Conservation (phyloP, 2,113 vertebrate species). For the Tragelaphus imberbis region DNA sequence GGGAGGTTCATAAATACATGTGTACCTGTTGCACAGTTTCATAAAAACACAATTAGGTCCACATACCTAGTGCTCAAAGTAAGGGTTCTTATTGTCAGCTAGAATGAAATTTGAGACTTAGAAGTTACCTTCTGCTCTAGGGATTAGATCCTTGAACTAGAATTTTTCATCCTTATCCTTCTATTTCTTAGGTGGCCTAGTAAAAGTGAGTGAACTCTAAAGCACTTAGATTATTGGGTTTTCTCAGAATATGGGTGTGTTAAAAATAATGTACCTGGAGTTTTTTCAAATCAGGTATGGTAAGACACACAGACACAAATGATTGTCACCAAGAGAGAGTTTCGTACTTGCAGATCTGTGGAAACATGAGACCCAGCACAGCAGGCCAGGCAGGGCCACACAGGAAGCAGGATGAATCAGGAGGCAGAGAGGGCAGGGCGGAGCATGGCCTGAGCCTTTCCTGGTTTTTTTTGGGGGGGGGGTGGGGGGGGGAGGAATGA, state of each 20-base stretch:
- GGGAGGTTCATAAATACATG: not conserved
- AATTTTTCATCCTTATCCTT: not conserved
- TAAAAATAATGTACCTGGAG: not conserved
- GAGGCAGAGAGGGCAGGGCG: not conserved
- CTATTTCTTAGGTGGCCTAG: not conserved
- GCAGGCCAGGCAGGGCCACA: not conserved
- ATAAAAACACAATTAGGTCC: not conserved
- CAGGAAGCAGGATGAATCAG: not conserved
- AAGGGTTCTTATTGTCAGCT: not conserved
- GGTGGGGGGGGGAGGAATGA: not conserved
- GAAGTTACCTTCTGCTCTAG: not conserved
- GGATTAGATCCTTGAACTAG: not conserved
- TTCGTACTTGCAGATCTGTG: not conserved
- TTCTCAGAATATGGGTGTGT: not conserved
- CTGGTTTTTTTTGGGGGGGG: fast-evolving
- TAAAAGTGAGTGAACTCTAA: not conserved
- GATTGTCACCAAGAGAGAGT: not conserved
- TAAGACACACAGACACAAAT: not conserved
- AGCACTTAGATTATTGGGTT: not conserved
- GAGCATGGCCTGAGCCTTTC: not conserved
- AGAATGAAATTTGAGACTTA: not conserved
- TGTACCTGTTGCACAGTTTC: not conserved
- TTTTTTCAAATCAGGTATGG: not conserved
- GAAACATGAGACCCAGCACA: not conserved
- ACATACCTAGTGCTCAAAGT: not conserved